Percentiles rank a stretch among this genome's conserved stretches.
These are phyloP conservation scores for Ceryle rudis DNA, from an alignment of 2,797 vertebrate genomes.

Conservation along the genomic window DNA sequence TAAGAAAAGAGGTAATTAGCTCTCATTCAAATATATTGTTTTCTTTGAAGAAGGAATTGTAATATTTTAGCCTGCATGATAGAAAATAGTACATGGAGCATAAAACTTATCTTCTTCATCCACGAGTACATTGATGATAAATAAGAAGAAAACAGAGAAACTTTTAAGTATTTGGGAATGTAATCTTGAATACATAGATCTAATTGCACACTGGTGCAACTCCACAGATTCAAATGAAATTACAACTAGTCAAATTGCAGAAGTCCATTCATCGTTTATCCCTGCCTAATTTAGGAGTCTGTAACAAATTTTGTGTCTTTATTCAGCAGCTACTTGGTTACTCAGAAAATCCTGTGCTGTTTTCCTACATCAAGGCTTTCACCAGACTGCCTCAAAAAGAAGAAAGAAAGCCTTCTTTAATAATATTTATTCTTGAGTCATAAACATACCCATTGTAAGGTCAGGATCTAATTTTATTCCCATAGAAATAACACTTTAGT, in stretches of 20 bases:
- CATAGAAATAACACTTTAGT: background rate
- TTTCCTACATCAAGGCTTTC: background rate
- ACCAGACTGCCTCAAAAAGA: background rate
- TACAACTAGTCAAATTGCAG: background rate
- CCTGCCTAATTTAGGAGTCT: background rate
- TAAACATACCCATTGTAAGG: background rate
- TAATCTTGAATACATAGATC: background rate
- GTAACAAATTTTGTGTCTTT: background rate
- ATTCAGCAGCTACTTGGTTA: background rate
- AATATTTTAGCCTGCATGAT: constrained; percentile 72
- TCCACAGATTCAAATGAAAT: background rate
- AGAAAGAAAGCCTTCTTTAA: background rate
- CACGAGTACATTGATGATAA: constrained; percentile 13
- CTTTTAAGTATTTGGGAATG: background rate
- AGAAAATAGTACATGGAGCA: constrained; percentile 31
- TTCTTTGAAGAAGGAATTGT: constrained; percentile 76
- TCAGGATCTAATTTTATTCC: background rate
- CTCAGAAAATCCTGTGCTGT: background rate
- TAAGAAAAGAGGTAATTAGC: constrained; percentile 85
- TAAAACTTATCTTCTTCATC: constrained; percentile 50
- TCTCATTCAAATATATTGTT: constrained; percentile 79
- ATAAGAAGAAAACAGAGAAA: background rate
- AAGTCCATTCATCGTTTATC: background rate
- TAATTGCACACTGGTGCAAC: background rate
- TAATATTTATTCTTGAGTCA: background rate